Percentiles rank a stretch among this genome's conserved stretches.
phyloP scores from a whole-genome alignment of 2,113 vertebrate genomes.

The Ictalurus punctatus region DNA sequence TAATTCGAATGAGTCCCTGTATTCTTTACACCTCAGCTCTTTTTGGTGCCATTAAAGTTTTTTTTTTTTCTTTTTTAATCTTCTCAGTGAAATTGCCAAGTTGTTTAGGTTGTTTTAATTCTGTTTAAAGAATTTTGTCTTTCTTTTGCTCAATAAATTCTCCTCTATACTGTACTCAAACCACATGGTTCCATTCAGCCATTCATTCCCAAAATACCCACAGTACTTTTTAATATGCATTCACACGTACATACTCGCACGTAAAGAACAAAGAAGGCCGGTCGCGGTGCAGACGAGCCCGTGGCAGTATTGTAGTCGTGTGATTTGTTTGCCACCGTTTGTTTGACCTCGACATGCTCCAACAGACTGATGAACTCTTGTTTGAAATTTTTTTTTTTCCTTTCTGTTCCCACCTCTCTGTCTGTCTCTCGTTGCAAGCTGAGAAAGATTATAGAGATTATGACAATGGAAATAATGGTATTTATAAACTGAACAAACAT shows the following conservation, averaged over 20 bases:
- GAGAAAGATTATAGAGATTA: conserved; percentile 58
- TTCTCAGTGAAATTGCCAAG: conserved; percentile 52
- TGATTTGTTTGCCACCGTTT: conserved; percentile 29
- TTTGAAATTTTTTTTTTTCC: background rate
- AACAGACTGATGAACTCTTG: conserved; percentile 30
- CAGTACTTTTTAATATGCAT: background rate
- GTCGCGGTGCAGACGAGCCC: conserved; percentile 24
- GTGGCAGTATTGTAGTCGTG: conserved; percentile 28
- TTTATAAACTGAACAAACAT: conserved; percentile 61
- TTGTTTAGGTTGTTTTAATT: conserved; percentile 56
- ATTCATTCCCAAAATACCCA: background rate
- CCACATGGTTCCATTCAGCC: conserved; percentile 31
- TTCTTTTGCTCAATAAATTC: conserved; percentile 41
- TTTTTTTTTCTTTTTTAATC: conserved; percentile 51
- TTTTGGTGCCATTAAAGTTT: conserved; percentile 50
- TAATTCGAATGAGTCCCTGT: conserved; percentile 37
- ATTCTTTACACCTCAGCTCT: conserved; percentile 32
- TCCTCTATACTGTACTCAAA: conserved; percentile 35
- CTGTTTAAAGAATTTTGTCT: conserved; percentile 51
- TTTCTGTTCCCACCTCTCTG: conserved; percentile 35
- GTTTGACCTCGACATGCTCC: conserved; percentile 13
- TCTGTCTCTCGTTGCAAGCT: conserved; percentile 41
- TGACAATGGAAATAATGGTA: conserved; percentile 53
- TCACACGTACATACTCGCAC: background rate
- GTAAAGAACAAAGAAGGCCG: background rate